Conservation (phyloP, 2,888 invertebrate species). For the Ommatoiulus sabulosus region DNA sequence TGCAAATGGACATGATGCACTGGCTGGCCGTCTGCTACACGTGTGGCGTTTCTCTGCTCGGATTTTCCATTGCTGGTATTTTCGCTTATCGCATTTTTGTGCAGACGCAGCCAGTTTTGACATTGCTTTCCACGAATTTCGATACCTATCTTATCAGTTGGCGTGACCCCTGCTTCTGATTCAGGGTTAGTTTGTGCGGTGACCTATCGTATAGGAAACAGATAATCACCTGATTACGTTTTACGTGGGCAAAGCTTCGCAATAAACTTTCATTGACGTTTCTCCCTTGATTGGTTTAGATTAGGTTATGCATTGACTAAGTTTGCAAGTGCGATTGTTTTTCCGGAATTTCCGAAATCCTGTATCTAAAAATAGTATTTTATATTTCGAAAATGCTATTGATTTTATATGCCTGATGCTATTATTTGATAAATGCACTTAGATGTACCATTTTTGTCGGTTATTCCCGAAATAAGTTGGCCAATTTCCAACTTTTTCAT, state of each 20-base stretch:
- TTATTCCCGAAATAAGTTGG: too few species aligned
- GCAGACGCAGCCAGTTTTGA: background rate
- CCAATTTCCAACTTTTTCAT: too few species aligned
- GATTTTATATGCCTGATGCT: too few species aligned
- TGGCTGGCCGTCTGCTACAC: background rate
- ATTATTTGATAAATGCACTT: too few species aligned
- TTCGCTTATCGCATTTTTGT: background rate
- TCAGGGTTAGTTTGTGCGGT: background rate
- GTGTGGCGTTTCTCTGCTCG: background rate
- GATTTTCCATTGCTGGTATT: background rate
- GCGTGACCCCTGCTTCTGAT: background rate
- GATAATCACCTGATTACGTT: background rate
- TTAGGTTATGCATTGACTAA: background rate
- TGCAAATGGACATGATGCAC: conserved; percentile 7
- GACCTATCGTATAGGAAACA: background rate
- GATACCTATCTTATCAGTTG: background rate
- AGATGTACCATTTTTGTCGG: too few species aligned
- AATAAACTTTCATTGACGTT: background rate
- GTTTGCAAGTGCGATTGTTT: background rate
- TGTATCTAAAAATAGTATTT: conserved; percentile 31
- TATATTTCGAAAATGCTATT: background rate
- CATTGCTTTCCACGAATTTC: background rate
- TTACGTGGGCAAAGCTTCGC: background rate
- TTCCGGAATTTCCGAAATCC: background rate
- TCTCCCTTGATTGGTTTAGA: background rate